Evolutionary conservation across 2,797 vertebrate species (phyloP).

Genomic region (Megaceryle alcyon): DNA sequence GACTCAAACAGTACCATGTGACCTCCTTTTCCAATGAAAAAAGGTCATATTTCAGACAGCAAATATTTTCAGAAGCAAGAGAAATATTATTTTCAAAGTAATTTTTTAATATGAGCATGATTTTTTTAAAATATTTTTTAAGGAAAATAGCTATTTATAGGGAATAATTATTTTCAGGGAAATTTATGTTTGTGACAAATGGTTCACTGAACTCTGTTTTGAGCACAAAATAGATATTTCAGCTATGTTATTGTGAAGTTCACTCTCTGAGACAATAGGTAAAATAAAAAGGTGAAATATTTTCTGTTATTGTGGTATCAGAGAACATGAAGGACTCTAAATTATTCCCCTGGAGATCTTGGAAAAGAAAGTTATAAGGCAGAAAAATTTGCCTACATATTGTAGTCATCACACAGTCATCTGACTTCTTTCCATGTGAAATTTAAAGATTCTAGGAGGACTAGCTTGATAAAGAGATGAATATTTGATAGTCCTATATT

Average conservation of each 20-base stretch:
- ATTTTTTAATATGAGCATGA: too few relatives aligned
- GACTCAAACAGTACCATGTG: background rate
- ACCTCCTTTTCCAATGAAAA: background rate
- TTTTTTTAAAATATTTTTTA: background rate
- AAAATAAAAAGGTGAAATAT: background rate
- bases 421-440: slow-evolving; percentile 6
- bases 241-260: background rate
- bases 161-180: background rate
- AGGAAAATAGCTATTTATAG: background rate
- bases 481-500: slow-evolving; percentile 1
- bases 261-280: background rate
- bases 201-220: background rate
- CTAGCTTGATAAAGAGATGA: slow-evolving; percentile 39
- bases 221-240: background rate
- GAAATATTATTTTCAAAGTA: background rate
- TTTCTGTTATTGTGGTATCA: background rate
- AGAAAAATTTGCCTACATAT: slow-evolving; percentile 5
- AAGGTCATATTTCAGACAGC: background rate
- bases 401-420: slow-evolving; percentile 20
- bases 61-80: background rate
- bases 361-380: slow-evolving; percentile 7
- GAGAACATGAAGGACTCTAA: background rate
- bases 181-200: background rate
- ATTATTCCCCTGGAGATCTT: background rate
- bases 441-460: slow-evolving; percentile 32